Base-by-base conservation (phyloP, 2,113 vertebrate species). In the Desmodus rotundus region DNA sequence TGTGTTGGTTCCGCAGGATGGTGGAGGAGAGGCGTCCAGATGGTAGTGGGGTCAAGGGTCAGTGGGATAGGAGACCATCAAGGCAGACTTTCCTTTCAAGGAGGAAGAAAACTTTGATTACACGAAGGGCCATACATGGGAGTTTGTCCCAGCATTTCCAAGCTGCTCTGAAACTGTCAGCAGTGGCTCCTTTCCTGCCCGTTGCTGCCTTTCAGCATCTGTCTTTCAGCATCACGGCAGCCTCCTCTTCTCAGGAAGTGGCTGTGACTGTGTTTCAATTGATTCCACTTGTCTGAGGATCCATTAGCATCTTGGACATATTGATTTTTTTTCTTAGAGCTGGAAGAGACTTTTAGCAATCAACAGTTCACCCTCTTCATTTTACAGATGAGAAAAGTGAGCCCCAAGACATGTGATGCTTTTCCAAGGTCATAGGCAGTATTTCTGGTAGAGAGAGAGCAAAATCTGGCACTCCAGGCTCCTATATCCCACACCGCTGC, bases 301-400 rank as follows among this genome's bases (percentile, higher is more conserved):
- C 97, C 93, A 91, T 97, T 88, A 97, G 78, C 93, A 96, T 96
- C 72, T 77, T 77, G 52, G 36, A 61, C 4, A 10, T 87, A 93
- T 54, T 96, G 96, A 89, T 91, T 73, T 89, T 91, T 65, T 91
- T 54, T 73, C 54, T 16, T 94, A 72, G 47, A 58, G n/a, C 58
- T 91, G 38, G 81, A 72, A 92, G 83, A 94, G 81, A 91, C 77
- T 85, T 91, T 95, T 61, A 94, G 72, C 76, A 50, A 76, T 78
- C 74, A 94, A 33, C 54, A 61, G 56, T 88, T 81, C 56, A 92
- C 43, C 56, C n/a, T 77, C 81, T 54, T 95, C 88, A 24, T 86
- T 96, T 91, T 68, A 96, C 85, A 61, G 43, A 92, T 89, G 72
- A 96, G 89, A 88, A 95, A 70, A 91, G 36, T 43, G 50, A 92